phyloP scores from a whole-genome alignment of 2,888 invertebrate species.

The Pachymerium ferrugineum region DNA sequence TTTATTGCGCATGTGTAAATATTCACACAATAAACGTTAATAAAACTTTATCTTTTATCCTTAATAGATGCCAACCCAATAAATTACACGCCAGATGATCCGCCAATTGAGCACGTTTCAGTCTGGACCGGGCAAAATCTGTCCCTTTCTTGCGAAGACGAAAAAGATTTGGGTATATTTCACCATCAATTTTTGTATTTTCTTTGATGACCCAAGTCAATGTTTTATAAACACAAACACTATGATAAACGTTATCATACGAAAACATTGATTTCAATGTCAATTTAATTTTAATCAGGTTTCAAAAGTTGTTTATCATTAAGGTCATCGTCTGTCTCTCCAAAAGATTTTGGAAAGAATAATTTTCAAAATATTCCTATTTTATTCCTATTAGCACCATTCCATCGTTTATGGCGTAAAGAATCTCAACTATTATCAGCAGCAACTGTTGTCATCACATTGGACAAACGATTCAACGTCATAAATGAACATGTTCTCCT shows the following conservation, averaged over 20 bases:
- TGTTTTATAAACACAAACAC: no score
- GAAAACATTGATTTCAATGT: background rate
- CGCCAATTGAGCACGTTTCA: background rate
- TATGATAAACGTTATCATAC: no score
- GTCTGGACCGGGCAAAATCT: conserved; percentile 27
- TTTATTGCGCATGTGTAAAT: no score
- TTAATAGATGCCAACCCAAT: background rate
- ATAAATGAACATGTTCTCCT: conserved; percentile 27
- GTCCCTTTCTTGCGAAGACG: conserved; percentile 24
- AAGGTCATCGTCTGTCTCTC: no score
- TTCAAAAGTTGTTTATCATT: no score
- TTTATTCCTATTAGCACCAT: background rate
- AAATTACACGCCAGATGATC: background rate
- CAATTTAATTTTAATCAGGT: background rate
- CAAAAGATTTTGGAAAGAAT: no score
- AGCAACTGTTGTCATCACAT: conserved; percentile 33
- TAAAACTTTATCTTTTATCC: background rate
- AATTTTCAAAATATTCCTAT: background rate
- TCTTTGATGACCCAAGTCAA: no score
- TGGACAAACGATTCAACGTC: conserved; percentile 31
- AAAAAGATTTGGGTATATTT: conserved; percentile 16
- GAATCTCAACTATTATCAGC: conserved; percentile 33
- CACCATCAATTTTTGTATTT: background rate
- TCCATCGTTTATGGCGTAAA: conserved; percentile 35
- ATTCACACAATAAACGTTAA: no score